Conservation (phyloP, 1,140 invertebrate genomes). For the Drosophila saltans region DNA sequence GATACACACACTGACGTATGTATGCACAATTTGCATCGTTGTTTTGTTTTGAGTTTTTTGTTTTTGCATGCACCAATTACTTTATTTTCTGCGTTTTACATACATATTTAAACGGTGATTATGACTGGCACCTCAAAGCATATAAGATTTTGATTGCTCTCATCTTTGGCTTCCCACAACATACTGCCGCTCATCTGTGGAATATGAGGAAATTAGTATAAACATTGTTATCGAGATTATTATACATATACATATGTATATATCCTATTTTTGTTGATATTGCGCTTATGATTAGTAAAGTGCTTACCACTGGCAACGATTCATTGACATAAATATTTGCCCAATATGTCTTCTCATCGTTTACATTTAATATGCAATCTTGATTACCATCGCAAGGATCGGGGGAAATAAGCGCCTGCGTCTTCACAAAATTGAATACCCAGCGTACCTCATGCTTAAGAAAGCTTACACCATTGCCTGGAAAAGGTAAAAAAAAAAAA, state of each 20-base stretch:
- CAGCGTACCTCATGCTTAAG: slow-evolving; percentile 72
- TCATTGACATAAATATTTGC: slow-evolving; percentile 68
- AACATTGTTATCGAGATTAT: neutral
- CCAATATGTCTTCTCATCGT: slow-evolving; percentile 68
- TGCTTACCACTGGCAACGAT: slow-evolving; percentile 69
- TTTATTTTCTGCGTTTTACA: slow-evolving; percentile 64
- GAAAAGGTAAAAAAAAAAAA: neutral
- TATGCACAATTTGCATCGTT: slow-evolving; percentile 1
- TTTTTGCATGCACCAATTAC: slow-evolving; percentile 77
- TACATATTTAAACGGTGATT: slow-evolving; percentile 58
- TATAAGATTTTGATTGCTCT: slow-evolving; percentile 64
- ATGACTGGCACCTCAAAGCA: slow-evolving; percentile 75
- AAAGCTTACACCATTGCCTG: slow-evolving; percentile 65
- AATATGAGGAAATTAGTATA: neutral
- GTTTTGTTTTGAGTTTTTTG: slow-evolving; percentile 5
- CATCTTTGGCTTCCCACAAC: slow-evolving; percentile 72
- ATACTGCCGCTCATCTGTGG: slow-evolving; percentile 71
- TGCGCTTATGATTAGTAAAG: neutral
- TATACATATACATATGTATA: neutral
- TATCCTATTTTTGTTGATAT: too few relatives aligned
- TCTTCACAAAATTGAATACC: slow-evolving; percentile 70
- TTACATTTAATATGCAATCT: slow-evolving; percentile 58
- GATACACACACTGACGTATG: slow-evolving; percentile 44
- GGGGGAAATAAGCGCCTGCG: slow-evolving; percentile 65
- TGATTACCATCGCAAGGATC: slow-evolving; percentile 77